phyloP scores from a whole-genome alignment of 1,140 invertebrate species.

The Cataglyphis hispanica region DNA sequence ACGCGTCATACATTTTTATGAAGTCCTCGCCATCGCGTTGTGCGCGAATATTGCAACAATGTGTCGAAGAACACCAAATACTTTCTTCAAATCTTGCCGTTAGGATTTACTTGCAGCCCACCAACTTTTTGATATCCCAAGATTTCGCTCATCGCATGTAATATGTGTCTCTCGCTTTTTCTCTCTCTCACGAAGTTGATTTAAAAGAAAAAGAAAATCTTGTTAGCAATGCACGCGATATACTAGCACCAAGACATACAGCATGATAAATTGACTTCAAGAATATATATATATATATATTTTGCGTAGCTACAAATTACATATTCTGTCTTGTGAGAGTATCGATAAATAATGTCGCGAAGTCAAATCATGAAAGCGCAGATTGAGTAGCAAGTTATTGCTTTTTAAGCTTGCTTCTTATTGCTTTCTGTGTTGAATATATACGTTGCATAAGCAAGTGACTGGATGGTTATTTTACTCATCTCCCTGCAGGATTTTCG shows the following conservation, averaged over 20 bases:
- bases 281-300: not conserved
- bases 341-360: slow-evolving; percentile 49
- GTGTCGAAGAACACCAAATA: slow-evolving; percentile 10
- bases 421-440: not conserved
- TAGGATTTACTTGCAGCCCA: not conserved
- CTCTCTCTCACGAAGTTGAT: not conserved
- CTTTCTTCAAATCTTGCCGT: not conserved
- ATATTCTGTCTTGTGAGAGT: not conserved
- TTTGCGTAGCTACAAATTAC: not conserved
- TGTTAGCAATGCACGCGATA: not conserved
- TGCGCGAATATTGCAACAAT: not conserved
- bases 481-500: not conserved
- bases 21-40: not conserved
- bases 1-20: slow-evolving; percentile 54
- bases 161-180: not conserved
- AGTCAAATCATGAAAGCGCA: not conserved
- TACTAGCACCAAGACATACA: not conserved
- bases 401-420: slow-evolving; percentile 26
- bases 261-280: not conserved
- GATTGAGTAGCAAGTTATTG: slow-evolving; percentile 5
- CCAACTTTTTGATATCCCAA: slow-evolving; percentile 7
- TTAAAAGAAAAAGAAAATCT: slow-evolving; percentile 9
- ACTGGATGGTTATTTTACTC: slow-evolving; percentile 5
- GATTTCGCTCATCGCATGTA: not conserved
- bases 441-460: not conserved